Conservation (phyloP, 2,113 vertebrate species). For the Melozone crissalis region DNA sequence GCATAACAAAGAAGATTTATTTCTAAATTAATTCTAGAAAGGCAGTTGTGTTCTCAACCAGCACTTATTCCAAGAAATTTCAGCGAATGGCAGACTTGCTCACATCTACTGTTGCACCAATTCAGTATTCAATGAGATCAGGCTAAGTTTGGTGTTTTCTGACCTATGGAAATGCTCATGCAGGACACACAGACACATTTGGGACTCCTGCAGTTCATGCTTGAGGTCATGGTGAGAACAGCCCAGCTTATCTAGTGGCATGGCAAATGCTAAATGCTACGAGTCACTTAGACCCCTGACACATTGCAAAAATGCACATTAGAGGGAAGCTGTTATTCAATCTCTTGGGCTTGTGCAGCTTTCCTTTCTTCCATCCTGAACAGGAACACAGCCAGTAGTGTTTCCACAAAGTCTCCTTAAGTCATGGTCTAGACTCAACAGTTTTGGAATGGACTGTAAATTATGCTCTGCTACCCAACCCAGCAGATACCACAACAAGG, state of each 20-base stretch:
- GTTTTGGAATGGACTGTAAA: not conserved
- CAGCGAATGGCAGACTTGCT: not conserved
- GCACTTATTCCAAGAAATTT: not conserved
- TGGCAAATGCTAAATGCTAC: not conserved
- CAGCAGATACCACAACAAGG: not conserved
- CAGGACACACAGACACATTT: not conserved
- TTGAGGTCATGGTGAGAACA: not conserved
- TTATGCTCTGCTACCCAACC: not conserved
- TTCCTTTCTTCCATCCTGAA: conserved; percentile 10
- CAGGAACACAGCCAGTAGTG: not conserved
- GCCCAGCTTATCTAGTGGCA: not conserved
- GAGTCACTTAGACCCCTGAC: not conserved
- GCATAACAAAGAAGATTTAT: not conserved
- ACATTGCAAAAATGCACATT: not conserved
- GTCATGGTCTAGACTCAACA: not conserved
- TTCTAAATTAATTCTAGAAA: not conserved
- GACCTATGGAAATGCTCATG: not conserved
- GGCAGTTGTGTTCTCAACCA: not conserved
- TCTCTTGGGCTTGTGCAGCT: not conserved
- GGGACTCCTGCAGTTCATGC: not conserved
- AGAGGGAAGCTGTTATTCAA: conserved; percentile 6
- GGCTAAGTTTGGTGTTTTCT: not conserved
- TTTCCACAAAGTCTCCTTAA: conserved; percentile 1
- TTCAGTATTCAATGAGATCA: not conserved
- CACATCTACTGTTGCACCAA: not conserved